These are phyloP conservation scores for Gymnobelideus leadbeateri DNA, from an alignment of 2,113 vertebrate species.

Conservation along the genomic window DNA sequence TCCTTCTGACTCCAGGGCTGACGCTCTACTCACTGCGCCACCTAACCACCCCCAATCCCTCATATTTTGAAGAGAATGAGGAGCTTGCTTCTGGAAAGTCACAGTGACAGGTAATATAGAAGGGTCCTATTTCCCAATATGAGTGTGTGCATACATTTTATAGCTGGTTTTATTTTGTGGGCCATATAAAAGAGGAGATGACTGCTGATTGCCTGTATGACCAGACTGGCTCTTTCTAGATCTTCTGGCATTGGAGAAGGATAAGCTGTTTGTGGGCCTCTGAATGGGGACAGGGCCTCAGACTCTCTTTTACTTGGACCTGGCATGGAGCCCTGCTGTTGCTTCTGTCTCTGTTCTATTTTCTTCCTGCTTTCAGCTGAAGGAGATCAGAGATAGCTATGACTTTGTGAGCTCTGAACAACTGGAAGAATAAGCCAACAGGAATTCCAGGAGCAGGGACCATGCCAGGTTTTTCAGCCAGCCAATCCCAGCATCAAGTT, in stretches of 20 bases:
- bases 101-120: not conserved
- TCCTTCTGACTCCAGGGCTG: too few species aligned
- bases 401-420: not conserved
- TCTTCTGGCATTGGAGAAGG: not conserved
- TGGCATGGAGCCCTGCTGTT: not conserved
- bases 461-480: not conserved
- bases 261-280: not conserved
- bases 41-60: too few species aligned
- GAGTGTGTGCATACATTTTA: not conserved
- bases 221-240: not conserved
- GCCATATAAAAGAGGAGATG: not conserved
- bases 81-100: not conserved
- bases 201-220: not conserved
- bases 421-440: not conserved
- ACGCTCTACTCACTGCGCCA: too few species aligned
- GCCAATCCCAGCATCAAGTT: not conserved
- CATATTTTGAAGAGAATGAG: not conserved
- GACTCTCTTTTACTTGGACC: not conserved
- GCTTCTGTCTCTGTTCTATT: not conserved
- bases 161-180: not conserved
- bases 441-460: not conserved
- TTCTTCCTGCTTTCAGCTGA: not conserved
- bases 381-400: not conserved
- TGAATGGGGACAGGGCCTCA: not conserved
- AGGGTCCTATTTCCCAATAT: not conserved